These are phyloP conservation scores for Cotesia vestalis DNA, from an alignment of 1,140 invertebrate species.

Conservation along the genomic window DNA sequence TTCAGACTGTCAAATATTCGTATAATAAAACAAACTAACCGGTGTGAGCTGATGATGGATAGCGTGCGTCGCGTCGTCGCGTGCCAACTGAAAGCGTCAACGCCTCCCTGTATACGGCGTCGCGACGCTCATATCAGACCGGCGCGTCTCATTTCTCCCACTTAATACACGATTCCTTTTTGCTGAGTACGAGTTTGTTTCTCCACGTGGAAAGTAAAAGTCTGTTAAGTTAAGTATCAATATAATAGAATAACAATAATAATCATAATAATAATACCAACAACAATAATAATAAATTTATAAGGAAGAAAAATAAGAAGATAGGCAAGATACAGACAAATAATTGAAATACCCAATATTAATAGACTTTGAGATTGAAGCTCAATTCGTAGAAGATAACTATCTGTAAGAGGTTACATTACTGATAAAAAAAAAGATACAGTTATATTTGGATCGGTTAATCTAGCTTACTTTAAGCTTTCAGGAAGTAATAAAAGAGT, in stretches of 20 bases:
- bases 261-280: background rate
- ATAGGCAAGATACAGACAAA: too few relatives aligned
- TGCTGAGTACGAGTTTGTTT: slow-evolving; percentile 4
- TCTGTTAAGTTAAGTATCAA: background rate
- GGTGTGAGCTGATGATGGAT: background rate
- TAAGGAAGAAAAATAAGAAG: too few relatives aligned
- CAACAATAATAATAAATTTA: background rate
- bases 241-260: background rate
- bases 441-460: too few relatives aligned
- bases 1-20: too few relatives aligned
- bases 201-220: slow-evolving; percentile 12
- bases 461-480: too few relatives aligned
- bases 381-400: too few relatives aligned
- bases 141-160: slow-evolving; percentile 8
- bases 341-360: too few relatives aligned
- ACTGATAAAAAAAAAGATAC: too few relatives aligned
- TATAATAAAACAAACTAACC: background rate
- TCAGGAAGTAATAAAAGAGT: too few relatives aligned
- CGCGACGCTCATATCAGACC: slow-evolving; percentile 14
- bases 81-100: slow-evolving; percentile 16
- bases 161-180: background rate
- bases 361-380: too few relatives aligned
- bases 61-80: slow-evolving; percentile 10
- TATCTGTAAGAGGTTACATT: too few relatives aligned
- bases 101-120: slow-evolving; percentile 1